Evolutionary conservation across 2,113 vertebrate species (phyloP), one percentile per base, ranked within the genome.

Genomic region (Lamprologus tigripictilis): DNA sequence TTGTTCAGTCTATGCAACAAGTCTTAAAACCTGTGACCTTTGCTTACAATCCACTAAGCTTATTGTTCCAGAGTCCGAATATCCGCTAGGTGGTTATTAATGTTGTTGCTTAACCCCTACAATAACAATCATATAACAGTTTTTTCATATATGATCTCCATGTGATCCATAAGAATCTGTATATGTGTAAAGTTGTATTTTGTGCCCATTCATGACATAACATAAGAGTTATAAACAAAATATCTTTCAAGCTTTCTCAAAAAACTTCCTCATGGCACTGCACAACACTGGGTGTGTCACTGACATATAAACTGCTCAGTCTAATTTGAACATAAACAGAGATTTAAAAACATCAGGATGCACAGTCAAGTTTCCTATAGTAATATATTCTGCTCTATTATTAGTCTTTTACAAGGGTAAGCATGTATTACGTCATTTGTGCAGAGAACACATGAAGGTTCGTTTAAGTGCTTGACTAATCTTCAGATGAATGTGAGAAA

Each of bases 21-120:
- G 35, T 42, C 66, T 16, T 42, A 23, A 42, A 71, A 42, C 68
- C 68, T 73, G 21, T 7, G 21, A 26, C 68, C 40, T 73, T 73
- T 9, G 1, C n/a, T 71, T 16, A 16, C 35, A 42, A 6, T 71
- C 68, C 40, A 73, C 68, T 73, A 73, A 45, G 68, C 37, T 47
- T 0, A 73, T 73, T 73, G 13, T 47, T 73, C 68, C 0, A 45
- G 68, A 23, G 9, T 45, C 40, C 1, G 0, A 26, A 73, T 28
- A 73, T 47, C 68, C 1, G 0, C 21, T 73, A 73, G 4, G 40
- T 73, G 40, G 21, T 10, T 17, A 28, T 26, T 45, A 73, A 73
- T 45, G 40, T 45, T 26, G 37, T 73, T 17, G 13, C 1, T 4
- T 73, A 73, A 26, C 40, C 40, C 13, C 21, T 0, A 26, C 9